Conservation (phyloP, 2,113 vertebrate species). For the Tichodroma muraria region DNA sequence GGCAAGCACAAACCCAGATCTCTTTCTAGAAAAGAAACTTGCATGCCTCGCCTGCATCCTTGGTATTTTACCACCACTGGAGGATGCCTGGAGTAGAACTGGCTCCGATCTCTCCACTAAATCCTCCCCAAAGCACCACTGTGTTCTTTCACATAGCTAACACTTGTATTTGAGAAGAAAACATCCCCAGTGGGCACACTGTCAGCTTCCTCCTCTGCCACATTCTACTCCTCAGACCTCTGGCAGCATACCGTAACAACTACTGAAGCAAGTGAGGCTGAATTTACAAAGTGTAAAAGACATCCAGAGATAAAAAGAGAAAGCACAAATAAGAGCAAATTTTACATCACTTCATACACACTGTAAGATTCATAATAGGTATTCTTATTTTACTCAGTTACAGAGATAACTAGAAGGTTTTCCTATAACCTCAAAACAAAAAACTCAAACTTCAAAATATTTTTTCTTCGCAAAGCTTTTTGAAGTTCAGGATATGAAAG, state of each 20-base stretch:
- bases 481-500: not conserved
- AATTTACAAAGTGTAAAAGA: conserved; percentile 2
- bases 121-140: not conserved
- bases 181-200: not conserved
- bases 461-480: not conserved
- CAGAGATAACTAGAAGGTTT: not conserved
- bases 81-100: not conserved
- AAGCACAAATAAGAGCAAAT: not conserved
- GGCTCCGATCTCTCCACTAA: not conserved
- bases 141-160: not conserved
- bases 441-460: not conserved
- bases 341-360: not conserved
- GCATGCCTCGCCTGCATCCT: rapidly evolving
- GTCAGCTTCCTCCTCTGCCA: not conserved
- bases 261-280: not conserved
- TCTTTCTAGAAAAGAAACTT: not conserved
- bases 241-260: not conserved
- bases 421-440: not conserved
- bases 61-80: not conserved
- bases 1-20: not conserved
- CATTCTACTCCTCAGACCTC: not conserved
- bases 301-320: not conserved
- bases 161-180: not conserved
- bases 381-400: not conserved
- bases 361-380: not conserved